Conservation (phyloP, 2,113 vertebrate species). For the Apus apus region DNA sequence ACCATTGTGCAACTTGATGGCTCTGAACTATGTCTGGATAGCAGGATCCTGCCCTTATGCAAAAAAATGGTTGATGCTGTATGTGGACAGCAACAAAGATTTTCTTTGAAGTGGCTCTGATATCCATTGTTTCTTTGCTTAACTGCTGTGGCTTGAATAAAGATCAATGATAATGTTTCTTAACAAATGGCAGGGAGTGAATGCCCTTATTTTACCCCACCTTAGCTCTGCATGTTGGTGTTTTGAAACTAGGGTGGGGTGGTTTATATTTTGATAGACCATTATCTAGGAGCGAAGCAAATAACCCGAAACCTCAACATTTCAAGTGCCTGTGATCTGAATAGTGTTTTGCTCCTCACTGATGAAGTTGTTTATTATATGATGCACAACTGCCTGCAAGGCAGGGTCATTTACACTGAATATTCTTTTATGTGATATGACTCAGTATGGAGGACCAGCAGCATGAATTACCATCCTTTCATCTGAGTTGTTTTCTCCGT, state of each 20-base stretch:
- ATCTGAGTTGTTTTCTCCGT: not conserved
- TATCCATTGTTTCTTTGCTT: not conserved
- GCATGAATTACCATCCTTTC: not conserved
- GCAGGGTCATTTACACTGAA: not conserved
- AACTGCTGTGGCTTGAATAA: not conserved
- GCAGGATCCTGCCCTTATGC: not conserved
- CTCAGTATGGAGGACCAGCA: not conserved
- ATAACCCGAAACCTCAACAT: not conserved
- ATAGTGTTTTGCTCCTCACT: not conserved
- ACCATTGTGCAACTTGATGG: rapidly evolving
- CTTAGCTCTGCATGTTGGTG: not conserved
- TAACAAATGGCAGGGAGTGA: not conserved
- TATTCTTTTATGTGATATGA: not conserved
- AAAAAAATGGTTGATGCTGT: not conserved
- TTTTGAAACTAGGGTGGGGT: constrained; percentile 57
- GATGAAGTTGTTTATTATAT: not conserved
- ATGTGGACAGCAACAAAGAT: not conserved
- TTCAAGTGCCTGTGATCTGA: not conserved
- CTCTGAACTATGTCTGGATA: rapidly evolving
- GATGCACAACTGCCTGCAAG: not conserved
- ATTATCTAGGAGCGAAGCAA: constrained; percentile 31
- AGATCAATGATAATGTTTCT: not conserved
- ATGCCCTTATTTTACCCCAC: not conserved
- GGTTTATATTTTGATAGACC: constrained; percentile 22
- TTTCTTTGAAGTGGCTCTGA: not conserved